A percentile compares a stretch with the other conserved stretches of the same genome.
Conservation (phyloP, 1,140 invertebrate genomes). For the Drosophila takahashii region DNA sequence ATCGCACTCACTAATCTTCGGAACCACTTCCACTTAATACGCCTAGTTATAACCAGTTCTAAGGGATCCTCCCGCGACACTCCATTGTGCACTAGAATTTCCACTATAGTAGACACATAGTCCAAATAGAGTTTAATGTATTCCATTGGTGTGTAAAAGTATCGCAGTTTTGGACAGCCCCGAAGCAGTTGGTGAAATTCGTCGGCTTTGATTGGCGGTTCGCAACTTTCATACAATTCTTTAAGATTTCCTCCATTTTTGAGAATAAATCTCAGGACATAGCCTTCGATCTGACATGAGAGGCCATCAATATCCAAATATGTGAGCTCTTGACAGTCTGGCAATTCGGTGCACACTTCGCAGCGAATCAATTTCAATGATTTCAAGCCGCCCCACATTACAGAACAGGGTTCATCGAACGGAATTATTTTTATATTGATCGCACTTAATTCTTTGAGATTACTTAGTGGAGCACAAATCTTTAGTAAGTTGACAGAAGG, state of each 20-base stretch:
- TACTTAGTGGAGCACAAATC: neutral
- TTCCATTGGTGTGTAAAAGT: neutral
- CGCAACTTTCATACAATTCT: neutral
- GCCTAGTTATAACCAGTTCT: constrained; percentile 1
- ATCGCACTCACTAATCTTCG: neutral
- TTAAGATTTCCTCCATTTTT: neutral
- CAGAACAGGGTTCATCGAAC: neutral
- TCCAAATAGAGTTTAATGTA: constrained; percentile 1
- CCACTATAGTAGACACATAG: neutral
- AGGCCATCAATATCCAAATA: neutral
- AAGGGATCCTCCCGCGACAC: neutral
- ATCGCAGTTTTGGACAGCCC: neutral
- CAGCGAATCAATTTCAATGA: neutral
- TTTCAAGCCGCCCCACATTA: neutral
- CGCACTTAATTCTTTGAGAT: neutral
- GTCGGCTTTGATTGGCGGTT: neutral
- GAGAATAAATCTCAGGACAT: neutral
- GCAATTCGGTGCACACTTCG: neutral
- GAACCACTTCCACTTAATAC: constrained; percentile 5
- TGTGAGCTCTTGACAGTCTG: neutral
- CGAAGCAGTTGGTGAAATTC: neutral
- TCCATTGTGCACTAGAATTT: neutral
- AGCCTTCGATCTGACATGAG: neutral
- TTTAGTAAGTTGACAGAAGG: neutral
- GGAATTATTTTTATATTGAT: neutral